Base-by-base conservation (phyloP, 1,140 invertebrate species). In the Vollenhovia emeryi region DNA sequence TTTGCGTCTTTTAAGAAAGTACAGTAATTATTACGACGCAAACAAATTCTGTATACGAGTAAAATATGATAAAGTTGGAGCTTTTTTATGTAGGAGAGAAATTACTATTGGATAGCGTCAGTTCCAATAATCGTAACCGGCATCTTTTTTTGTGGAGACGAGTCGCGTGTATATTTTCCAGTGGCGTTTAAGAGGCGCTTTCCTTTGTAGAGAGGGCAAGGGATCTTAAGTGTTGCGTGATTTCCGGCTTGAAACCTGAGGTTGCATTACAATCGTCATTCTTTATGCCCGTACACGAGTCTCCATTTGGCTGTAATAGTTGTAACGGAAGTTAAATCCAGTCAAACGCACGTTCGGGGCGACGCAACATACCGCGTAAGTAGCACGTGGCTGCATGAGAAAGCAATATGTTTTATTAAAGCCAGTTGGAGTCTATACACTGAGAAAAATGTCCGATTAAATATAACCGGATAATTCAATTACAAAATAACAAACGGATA, bases 241-340 rank as follows among this genome's bases (percentile, higher is more conserved):
- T 90, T 90, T 90, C 89, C 89, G 89, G 86, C 89, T 86, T 73
- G 78, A 75, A 74, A 79, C 21, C 76, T 73, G 59, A 60, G 76
- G 40, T 76, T 86, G 89, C 86, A 90, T 89, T 79, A 86, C 88
- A 89, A 90, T 90, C 82, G 27, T 88, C 59, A 68, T 74, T 89
- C 84, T 86, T 74, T 82, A 82, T 86, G 75, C 87, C n/a, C 5
- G 55, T 86, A 74, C 84, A 86, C 76, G 89, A 50, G 75, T 86
- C 86, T 68, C 59, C 69, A 57, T 59, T 60, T 57, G 73, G 50
- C 43, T 78, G 24, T 79, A 69, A 71, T 60, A 71, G 75, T 86
- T 75, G 62, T 69, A 59, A 36, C 87, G 86, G 86, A 89, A 88
- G 83, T 87, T 45, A 50, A 30, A 62, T 21, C 33, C 21, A 75